Evolutionary conservation across 2,113 vertebrate species (phyloP).

Genomic region (Circaetus cinerascens): DNA sequence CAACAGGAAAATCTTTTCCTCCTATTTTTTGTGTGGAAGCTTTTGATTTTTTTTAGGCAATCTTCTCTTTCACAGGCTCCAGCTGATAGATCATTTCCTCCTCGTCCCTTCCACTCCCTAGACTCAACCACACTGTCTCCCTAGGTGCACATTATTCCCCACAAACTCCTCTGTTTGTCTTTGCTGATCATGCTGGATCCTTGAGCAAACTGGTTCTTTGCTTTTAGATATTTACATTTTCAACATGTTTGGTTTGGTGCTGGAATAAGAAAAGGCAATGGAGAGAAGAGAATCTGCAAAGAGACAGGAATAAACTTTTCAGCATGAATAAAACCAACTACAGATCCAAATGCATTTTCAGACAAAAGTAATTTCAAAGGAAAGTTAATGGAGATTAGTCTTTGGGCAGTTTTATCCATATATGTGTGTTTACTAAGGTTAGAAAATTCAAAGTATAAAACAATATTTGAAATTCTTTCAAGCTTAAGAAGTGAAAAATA

Average conservation of each 20-base stretch:
- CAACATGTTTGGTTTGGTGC: not conserved
- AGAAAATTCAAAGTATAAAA: not conserved
- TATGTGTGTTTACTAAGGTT: not conserved
- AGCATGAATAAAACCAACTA: not conserved
- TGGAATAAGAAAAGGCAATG: not conserved
- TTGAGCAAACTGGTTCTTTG: not conserved
- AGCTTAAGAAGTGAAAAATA: not conserved
- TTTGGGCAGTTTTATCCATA: not conserved
- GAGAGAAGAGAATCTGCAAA: not conserved
- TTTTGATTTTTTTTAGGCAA: not conserved
- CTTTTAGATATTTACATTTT: conserved; percentile 25
- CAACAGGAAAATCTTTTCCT: not conserved
- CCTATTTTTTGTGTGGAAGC: not conserved
- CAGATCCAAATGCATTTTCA: not conserved
- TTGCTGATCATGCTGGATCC: not conserved
- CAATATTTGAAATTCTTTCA: not conserved
- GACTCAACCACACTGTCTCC: not conserved
- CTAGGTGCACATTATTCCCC: not conserved
- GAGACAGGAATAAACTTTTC: not conserved
- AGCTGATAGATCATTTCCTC: not conserved
- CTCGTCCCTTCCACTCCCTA: not conserved
- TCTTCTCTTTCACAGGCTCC: not conserved
- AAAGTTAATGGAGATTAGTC: not conserved
- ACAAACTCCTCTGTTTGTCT: not conserved
- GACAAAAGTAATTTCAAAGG: not conserved